Conservation (phyloP, 1,140 invertebrate genomes). For the Drosophila bifasciata region DNA sequence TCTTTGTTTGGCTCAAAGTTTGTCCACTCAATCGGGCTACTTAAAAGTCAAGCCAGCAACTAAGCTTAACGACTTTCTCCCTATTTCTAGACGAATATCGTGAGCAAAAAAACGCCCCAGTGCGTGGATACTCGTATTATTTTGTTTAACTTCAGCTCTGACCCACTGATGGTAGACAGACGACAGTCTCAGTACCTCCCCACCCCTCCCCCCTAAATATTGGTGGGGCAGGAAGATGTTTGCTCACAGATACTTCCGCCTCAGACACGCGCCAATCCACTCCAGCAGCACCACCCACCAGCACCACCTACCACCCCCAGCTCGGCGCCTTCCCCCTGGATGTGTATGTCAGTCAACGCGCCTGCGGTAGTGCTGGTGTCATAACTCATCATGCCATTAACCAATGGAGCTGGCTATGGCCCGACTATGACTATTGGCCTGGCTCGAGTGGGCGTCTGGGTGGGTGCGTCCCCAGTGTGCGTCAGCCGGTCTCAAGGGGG, state of each 20-base stretch:
- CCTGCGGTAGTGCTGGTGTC: conserved; percentile 27
- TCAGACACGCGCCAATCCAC: conserved; percentile 61
- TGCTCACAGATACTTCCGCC: conserved; percentile 70
- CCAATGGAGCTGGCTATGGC: conserved; percentile 57
- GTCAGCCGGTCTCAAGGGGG: conserved; percentile 26
- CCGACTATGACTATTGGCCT: conserved; percentile 25
- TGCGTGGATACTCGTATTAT: conserved; percentile 34
- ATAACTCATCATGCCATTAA: conserved; percentile 80
- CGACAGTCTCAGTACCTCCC: conserved; percentile 6
- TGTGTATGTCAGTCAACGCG: conserved; percentile 23
- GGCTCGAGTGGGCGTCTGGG: conserved; percentile 58
- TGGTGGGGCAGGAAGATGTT: conserved; percentile 38
- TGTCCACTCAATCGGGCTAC: conserved; percentile 7
- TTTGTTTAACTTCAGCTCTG: conserved; percentile 22
- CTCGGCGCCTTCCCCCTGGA: conserved; percentile 12
- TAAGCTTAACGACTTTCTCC: conserved; percentile 31
- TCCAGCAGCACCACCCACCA: background rate
- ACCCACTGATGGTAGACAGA: no score
- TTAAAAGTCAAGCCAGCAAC: conserved; percentile 43
- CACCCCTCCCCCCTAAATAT: conserved; percentile 8
- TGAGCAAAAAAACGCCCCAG: background rate
- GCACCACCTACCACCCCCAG: background rate
- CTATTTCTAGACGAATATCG: conserved; percentile 41
- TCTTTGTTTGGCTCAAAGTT: conserved; percentile 19
- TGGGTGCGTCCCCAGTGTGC: conserved; percentile 35